Evolutionary conservation across 1,140 invertebrate genomes (phyloP).

Genomic region (Drosophila kurseongensis): DNA sequence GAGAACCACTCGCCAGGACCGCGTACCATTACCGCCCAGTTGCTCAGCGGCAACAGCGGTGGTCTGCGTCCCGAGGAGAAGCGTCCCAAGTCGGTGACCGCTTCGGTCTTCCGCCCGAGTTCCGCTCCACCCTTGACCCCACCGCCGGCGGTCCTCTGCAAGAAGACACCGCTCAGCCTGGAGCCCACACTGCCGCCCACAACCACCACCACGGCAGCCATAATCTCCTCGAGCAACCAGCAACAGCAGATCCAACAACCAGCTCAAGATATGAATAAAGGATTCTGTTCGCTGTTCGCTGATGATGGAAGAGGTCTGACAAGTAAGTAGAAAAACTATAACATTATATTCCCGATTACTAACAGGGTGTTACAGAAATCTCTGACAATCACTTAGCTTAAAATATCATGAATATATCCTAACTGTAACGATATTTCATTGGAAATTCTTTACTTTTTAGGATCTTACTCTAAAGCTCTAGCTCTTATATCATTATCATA

Average conservation of each 20-base stretch:
- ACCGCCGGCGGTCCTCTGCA: slow-evolving; percentile 27
- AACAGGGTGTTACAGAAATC: background rate
- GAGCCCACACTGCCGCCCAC: slow-evolving; percentile 61
- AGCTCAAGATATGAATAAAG: slow-evolving; percentile 96
- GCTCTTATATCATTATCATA: no score
- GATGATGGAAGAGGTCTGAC: slow-evolving; percentile 93
- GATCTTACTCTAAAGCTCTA: no score
- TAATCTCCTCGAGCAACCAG: slow-evolving; percentile 62
- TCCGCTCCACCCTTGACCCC: slow-evolving; percentile 28
- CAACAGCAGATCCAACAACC: slow-evolving; percentile 84
- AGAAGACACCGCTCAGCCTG: slow-evolving; percentile 39
- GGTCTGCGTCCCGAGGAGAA: slow-evolving; percentile 64
- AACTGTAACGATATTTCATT: no score
- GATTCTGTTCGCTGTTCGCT: slow-evolving; percentile 92
- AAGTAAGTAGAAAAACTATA: slow-evolving; percentile 87
- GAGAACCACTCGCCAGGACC: slow-evolving; percentile 67
- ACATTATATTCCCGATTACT: background rate
- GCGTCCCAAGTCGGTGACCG: slow-evolving; percentile 82
- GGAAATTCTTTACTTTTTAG: no score
- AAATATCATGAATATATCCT: no score
- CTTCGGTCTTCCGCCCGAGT: slow-evolving; percentile 73
- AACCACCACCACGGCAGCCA: slow-evolving; percentile 70
- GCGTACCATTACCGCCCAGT: slow-evolving; percentile 65
- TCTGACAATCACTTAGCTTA: background rate
- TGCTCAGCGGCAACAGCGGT: slow-evolving; percentile 36